Evolutionary conservation across 2,113 vertebrate species (phyloP).

Genomic region (Lophochroa leadbeateri): DNA sequence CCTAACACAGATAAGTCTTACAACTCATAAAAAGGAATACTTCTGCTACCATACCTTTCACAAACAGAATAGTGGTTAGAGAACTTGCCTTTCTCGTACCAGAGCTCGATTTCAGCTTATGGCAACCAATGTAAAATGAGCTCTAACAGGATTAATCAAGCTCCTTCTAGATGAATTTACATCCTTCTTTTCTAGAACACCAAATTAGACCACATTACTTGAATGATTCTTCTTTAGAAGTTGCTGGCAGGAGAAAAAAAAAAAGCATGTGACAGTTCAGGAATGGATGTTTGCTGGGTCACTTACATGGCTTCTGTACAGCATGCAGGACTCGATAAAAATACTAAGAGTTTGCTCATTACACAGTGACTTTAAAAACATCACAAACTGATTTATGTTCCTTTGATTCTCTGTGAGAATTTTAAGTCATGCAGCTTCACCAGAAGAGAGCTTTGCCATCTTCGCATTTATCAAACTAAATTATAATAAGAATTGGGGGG

Average conservation of each 20-base stretch:
- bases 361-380: neutral
- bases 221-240: neutral
- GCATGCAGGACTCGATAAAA: neutral
- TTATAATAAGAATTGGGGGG: too few species aligned
- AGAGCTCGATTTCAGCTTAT: conserved; percentile 35
- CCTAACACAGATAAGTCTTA: neutral
- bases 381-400: neutral
- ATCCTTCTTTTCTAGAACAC: conserved; percentile 40
- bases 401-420: neutral
- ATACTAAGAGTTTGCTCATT: neutral
- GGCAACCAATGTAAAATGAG: conserved; percentile 44
- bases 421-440: neutral
- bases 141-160: conserved; percentile 24
- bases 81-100: conserved; percentile 47
- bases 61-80: neutral
- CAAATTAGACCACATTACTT: neutral
- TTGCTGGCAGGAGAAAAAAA: conserved; percentile 5
- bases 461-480: neutral
- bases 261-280: conserved; percentile 21
- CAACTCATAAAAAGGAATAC: neutral
- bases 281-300: neutral
- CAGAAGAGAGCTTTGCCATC: neutral
- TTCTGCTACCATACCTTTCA: neutral
- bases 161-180: conserved; percentile 37
- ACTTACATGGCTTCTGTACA: neutral